Evolutionary conservation across 2,888 invertebrate species (phyloP), one percentile per base, ranked within the genome.

Genomic region (Drosophila engyochracea): DNA sequence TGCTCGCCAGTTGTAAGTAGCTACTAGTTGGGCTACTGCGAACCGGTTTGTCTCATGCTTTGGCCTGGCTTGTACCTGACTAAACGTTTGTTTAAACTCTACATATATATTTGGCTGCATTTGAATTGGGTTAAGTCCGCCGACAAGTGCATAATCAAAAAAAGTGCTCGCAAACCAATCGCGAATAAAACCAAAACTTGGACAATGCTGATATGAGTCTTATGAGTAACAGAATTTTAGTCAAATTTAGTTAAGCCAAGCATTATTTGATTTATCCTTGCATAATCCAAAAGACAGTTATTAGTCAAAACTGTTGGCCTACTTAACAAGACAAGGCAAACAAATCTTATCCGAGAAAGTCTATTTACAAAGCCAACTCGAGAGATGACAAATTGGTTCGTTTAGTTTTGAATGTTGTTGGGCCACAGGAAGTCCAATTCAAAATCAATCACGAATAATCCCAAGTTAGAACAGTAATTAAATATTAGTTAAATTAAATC

Each of bases 51-150:
- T 30, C 62, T 49, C 55, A 49, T 59, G 63, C 57, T 52, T 52
- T 22, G 19, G 41, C 53, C 31, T 69, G 71, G 66, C 76, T 76
- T 70, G 71, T 76, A 75, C 68, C 83, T 70, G 77, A 79, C 85
- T 90, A 85, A 90, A 90, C 73, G 90, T 76, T 85, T 89, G 83
- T 67, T 62, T 69, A 25, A 51, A 52, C 60, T 47, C 57, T 55
- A 63, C 63, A 44, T 52, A 61, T 52, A 61, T 47, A 55, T 59
- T 61, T 61, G 54, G 30, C 19, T 28, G 41, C 63, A 51, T 19
- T 72, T 19, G 51, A 72, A 72, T 57, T 71, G 57, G 52, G 33
- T 30, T 35, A 71, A 58, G 16, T 53, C n/a, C 22, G 28, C 57
- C 25, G 28, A 30, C 65, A 72, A 74, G 65, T 64, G 54, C 28